These are phyloP conservation scores for Lysandra bellargus DNA, from an alignment of 2,888 invertebrate species.

Conservation along the genomic window DNA sequence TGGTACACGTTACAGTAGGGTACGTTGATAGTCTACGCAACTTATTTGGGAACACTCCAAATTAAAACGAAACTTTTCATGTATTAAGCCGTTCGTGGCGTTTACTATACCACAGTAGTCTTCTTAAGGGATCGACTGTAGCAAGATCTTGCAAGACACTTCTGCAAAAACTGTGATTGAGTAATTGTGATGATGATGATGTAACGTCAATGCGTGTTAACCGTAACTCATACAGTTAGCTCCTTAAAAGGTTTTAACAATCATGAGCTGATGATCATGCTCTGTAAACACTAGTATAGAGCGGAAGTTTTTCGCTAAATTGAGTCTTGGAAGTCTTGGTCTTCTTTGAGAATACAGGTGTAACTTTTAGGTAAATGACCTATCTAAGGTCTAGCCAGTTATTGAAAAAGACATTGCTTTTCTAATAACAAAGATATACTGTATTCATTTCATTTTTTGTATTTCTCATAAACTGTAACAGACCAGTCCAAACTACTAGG, in stretches of 20 bases:
- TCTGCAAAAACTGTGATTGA: neutral
- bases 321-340: neutral
- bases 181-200: neutral
- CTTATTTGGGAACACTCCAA: neutral
- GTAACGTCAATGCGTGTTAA: conserved; percentile 1
- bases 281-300: neutral
- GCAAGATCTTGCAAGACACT: neutral
- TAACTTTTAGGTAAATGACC: too few species aligned
- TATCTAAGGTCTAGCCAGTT: too few species aligned
- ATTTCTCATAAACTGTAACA: too few species aligned
- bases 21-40: neutral
- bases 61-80: neutral
- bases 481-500: too few species aligned
- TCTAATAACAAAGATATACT: too few species aligned
- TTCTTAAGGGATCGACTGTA: neutral
- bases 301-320: neutral
- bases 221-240: neutral
- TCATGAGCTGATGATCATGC: neutral
- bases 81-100: neutral
- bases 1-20: too few species aligned
- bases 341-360: neutral
- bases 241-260: conserved; percentile 9
- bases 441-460: too few species aligned
- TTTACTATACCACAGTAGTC: neutral
- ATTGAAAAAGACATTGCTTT: too few species aligned